Evolutionary conservation across 2,888 invertebrate genomes (phyloP).

Genomic region (Bursaphelenchus okinawaensis): DNA sequence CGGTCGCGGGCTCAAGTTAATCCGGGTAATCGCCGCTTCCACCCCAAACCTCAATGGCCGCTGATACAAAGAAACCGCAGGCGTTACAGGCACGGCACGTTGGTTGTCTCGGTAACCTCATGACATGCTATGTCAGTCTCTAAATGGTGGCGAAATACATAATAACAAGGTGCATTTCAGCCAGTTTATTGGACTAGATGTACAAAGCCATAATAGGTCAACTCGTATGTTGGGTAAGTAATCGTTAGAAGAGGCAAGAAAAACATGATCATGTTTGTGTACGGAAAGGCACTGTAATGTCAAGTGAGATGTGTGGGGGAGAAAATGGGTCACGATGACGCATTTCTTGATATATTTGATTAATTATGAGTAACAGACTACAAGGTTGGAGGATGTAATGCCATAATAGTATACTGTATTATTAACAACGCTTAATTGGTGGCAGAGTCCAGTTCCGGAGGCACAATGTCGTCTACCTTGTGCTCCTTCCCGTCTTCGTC

Average conservation of each 20-base stretch:
- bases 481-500: neutral
- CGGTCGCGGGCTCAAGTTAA: too few species aligned
- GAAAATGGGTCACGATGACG: neutral
- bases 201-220: neutral
- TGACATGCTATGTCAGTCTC: too few species aligned
- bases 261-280: neutral
- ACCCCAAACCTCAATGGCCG: too few species aligned
- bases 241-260: neutral
- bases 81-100: neutral
- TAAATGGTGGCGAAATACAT: too few species aligned
- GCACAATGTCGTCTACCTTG: neutral
- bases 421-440: neutral
- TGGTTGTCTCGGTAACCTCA: neutral
- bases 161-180: too few species aligned
- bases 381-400: too few species aligned
- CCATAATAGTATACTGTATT: too few species aligned
- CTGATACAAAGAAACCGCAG: too few species aligned
- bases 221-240: neutral
- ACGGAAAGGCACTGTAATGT: neutral
- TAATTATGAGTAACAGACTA: too few species aligned
- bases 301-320: neutral
- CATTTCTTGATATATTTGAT: neutral
- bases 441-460: neutral
- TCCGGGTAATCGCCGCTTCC: too few species aligned
- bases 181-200: neutral